Conservation (phyloP, 2,888 invertebrate species). For the Drosophila meridiana region DNA sequence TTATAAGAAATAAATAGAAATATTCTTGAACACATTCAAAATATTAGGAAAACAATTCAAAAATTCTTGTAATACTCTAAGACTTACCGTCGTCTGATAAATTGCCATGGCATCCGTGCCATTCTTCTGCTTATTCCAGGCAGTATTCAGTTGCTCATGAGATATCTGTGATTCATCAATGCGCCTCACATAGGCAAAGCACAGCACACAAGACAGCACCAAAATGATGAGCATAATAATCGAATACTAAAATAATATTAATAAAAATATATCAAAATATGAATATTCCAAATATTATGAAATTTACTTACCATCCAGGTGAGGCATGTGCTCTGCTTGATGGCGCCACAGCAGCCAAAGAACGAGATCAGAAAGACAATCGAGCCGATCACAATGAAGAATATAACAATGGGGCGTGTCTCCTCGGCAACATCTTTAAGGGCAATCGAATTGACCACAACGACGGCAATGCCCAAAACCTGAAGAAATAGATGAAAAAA, state of each 20-base stretch:
- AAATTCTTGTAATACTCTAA: not conserved
- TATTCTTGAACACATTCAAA: no score
- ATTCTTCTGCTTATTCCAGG: constrained; percentile 81
- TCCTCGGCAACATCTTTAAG: constrained; percentile 56
- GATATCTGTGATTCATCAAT: constrained; percentile 50
- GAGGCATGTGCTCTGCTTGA: constrained; percentile 94
- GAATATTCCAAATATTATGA: not conserved
- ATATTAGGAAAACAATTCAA: not conserved
- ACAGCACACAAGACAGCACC: constrained; percentile 86
- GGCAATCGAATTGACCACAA: constrained; percentile 61
- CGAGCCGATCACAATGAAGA: constrained; percentile 89
- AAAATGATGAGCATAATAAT: constrained; percentile 89
- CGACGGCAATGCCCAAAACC: constrained; percentile 68
- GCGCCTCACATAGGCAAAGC: constrained; percentile 83
- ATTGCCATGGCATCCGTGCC: constrained; percentile 64
- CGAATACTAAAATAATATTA: constrained; percentile 87
- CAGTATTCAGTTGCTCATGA: constrained; percentile 84
- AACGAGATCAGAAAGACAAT: constrained; percentile 92
- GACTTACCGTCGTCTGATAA: constrained; percentile 67
- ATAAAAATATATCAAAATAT: constrained; percentile 14
- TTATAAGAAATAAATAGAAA: no score
- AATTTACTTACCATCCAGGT: constrained; percentile 89
- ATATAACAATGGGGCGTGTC: constrained; percentile 44
- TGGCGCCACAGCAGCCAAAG: constrained; percentile 95
- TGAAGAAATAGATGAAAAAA: constrained; percentile 50